These are phyloP conservation scores for Mizuhopecten yessoensis DNA, from an alignment of 1,140 invertebrate species.

Conservation along the genomic window DNA sequence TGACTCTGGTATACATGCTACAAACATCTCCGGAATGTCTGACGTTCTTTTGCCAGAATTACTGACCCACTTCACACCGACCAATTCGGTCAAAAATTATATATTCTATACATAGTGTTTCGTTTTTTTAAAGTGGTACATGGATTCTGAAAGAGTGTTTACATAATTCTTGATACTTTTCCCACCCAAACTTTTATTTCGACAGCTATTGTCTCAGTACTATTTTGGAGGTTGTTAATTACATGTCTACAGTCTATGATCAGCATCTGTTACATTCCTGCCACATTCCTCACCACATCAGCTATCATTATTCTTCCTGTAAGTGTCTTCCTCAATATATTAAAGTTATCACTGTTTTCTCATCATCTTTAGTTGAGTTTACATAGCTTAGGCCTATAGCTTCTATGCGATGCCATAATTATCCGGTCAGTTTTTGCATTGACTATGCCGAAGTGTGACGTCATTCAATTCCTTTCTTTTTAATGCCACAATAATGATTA, in stretches of 20 bases:
- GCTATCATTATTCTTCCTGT: neutral
- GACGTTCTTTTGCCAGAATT: neutral
- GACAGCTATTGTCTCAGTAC: neutral
- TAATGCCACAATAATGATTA: no score
- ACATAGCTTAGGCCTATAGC: no score
- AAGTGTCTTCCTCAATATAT: no score
- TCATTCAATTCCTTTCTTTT: no score
- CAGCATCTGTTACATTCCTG: neutral
- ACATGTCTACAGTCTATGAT: neutral
- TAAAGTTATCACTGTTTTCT: no score
- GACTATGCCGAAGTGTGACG: no score
- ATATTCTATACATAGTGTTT: neutral
- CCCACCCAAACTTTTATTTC: neutral
- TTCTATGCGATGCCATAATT: no score
- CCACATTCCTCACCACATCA: neutral
- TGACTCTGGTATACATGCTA: neutral
- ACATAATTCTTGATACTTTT: neutral
- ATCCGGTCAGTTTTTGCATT: no score
- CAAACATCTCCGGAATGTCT: slow-evolving; percentile 31
- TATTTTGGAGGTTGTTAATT: neutral
- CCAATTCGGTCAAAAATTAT: neutral
- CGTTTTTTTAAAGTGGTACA: neutral
- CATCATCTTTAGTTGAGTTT: no score
- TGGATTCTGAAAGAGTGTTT: slow-evolving; percentile 25
- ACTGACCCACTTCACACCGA: neutral